These are phyloP conservation scores for Ormyrus pomaceus DNA, from an alignment of 2,888 invertebrate genomes.

Conservation along the genomic window DNA sequence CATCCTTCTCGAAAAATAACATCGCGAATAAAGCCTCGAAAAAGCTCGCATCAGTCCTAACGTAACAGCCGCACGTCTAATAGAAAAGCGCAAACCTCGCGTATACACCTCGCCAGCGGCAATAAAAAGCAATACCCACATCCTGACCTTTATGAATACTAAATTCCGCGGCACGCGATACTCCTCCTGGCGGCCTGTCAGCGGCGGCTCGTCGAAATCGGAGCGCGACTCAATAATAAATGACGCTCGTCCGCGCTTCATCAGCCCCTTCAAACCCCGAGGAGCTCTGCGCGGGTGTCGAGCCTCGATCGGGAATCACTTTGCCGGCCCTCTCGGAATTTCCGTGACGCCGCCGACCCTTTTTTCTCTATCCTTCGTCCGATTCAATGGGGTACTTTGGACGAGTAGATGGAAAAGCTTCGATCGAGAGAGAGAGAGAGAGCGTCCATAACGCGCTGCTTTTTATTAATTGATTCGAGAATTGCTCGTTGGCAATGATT, in stretches of 20 bases:
- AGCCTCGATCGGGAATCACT: conserved; percentile 36
- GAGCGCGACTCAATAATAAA: conserved; percentile 61
- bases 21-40: not conserved
- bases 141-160: conserved; percentile 72
- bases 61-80: not conserved
- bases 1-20: not conserved
- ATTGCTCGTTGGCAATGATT: too few relatives aligned
- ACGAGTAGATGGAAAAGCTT: too few relatives aligned
- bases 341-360: conserved; percentile 18
- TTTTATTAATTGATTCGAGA: too few relatives aligned
- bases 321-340: conserved; percentile 40
- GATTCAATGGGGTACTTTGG: too few relatives aligned
- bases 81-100: too few relatives aligned
- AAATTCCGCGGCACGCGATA: conserved; percentile 65
- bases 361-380: not conserved
- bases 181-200: not conserved
- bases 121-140: not conserved
- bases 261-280: conserved; percentile 57
- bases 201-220: conserved; percentile 54
- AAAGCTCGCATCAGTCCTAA: not conserved
- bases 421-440: too few relatives aligned
- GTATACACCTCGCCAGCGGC: too few relatives aligned
- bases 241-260: conserved; percentile 52
- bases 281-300: not conserved
- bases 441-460: too few relatives aligned